Evolutionary conservation across 2,797 vertebrate genomes (phyloP).

Genomic region (Pachyuromys duprasi): DNA sequence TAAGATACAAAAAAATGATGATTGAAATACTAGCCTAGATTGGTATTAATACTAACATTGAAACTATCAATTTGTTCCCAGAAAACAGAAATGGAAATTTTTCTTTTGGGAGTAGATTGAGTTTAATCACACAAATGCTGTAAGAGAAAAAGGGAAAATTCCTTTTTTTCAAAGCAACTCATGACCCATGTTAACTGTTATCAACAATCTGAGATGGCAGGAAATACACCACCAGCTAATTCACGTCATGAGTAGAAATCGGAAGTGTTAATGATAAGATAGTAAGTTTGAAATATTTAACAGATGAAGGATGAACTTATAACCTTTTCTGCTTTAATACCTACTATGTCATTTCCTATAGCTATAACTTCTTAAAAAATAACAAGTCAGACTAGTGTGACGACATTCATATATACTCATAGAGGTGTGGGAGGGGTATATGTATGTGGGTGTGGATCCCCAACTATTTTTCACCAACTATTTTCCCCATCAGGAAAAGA

Average conservation of each 20-base stretch:
- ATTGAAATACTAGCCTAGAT: background rate
- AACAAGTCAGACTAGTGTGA: constrained; percentile 63
- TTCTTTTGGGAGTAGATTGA: background rate
- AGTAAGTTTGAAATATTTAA: constrained; percentile 83
- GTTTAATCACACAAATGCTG: constrained; percentile 67
- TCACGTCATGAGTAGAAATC: constrained; percentile 77
- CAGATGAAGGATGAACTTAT: constrained; percentile 88
- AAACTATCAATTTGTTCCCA: constrained; percentile 19
- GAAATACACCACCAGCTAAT: constrained; percentile 80
- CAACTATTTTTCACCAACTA: constrained; percentile 65
- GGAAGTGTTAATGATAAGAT: constrained; percentile 68
- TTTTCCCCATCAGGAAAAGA: constrained; percentile 76
- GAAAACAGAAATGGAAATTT: constrained; percentile 74
- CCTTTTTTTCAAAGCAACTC: constrained; percentile 10
- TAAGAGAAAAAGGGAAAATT: constrained; percentile 64
- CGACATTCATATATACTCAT: background rate
- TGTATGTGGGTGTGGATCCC: background rate
- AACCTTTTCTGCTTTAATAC: constrained; percentile 83
- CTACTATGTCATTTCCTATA: constrained; percentile 79
- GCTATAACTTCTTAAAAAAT: constrained; percentile 65
- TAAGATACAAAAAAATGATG: background rate
- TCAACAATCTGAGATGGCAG: constrained; percentile 76
- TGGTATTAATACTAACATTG: background rate
- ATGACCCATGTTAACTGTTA: constrained; percentile 65
- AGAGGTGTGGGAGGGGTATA: background rate